phyloP scores from a whole-genome alignment of 2,797 vertebrate genomes.

The Myotis planiceps region DNA sequence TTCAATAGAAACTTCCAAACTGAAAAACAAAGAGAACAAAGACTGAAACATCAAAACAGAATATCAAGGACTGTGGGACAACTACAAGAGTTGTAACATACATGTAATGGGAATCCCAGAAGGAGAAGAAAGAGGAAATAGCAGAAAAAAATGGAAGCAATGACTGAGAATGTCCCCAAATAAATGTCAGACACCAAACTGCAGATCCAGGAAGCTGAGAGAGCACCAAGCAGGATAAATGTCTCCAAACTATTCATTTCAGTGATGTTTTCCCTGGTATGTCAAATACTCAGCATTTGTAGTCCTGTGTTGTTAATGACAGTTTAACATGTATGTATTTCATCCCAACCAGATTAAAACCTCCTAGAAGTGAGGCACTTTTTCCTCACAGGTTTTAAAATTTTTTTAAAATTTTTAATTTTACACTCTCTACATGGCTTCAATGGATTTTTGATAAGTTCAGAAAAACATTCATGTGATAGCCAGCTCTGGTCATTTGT shows the following conservation, averaged over 20 bases:
- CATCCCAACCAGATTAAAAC: not conserved
- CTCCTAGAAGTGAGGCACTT: not conserved
- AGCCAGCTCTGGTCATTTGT: not conserved
- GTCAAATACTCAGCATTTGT: not conserved
- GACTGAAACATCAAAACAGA: not conserved
- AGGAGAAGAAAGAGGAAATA: not conserved
- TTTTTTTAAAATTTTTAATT: too few species aligned
- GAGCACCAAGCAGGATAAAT: not conserved
- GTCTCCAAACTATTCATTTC: not conserved
- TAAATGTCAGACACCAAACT: not conserved
- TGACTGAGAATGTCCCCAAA: not conserved
- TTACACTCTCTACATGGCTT: not conserved
- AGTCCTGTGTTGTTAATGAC: not conserved
- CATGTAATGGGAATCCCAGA: not conserved
- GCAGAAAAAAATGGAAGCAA: not conserved
- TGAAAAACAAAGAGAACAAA: not conserved
- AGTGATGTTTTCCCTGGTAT: not conserved
- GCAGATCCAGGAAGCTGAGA: not conserved
- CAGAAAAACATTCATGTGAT: not conserved
- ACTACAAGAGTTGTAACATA: not conserved
- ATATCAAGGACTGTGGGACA: not conserved
- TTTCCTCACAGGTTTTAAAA: not conserved
- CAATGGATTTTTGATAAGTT: not conserved
- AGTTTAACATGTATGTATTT: not conserved
- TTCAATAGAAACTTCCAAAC: not conserved